Base-by-base conservation (phyloP, 1,140 invertebrate genomes). In the Oryzaephilus surinamensis region DNA sequence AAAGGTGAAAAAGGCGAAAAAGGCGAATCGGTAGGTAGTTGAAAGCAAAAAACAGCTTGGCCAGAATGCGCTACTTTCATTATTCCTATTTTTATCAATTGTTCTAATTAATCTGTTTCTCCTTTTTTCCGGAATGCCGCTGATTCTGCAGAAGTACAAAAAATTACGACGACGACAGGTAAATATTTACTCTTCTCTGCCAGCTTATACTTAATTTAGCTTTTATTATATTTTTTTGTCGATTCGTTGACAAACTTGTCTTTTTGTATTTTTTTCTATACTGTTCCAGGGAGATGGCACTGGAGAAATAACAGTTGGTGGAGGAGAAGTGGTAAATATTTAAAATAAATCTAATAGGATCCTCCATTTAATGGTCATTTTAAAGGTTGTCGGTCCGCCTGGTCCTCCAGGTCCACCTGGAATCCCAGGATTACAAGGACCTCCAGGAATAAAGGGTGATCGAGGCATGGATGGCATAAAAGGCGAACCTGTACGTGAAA, bases 1-100 rank as follows among this genome's bases (percentile, higher is more conserved):
- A 87, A 84, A 60, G 88, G 88, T 16, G 86, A 90, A 45, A 92
- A 91, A 61, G 89, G 89, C 20, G 87, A 92, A 54, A 87, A 89
- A 62, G 87, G 87, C 27, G 87, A 92, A 73, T 88, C 87, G 73
- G 88, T 91, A 68, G 81, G 78, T 75, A 39, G n/a, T n/a, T 23
- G n/a, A 23, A 23, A n/a, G n/a, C 14, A 19, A 32, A 32, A 6
- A 11, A 6, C 12, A 18, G 10, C 17, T 19, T 11, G 8, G n/a
- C 10, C 21, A 32, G 10, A 24, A n/a, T 24, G 10, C 23, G 8
- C 23, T 21, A 21, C 4, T n/a, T 24, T 24, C 6, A 2, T 32
- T 32, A 16, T 30, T 30, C 13, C 7, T 13, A 30, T 4, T 21
- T 11, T 13, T 13, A 2, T 6, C 4, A 24, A 24, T 24, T 24